Evolutionary conservation across 1,140 invertebrate species (phyloP).

Genomic region (Saccostrea glomerata): DNA sequence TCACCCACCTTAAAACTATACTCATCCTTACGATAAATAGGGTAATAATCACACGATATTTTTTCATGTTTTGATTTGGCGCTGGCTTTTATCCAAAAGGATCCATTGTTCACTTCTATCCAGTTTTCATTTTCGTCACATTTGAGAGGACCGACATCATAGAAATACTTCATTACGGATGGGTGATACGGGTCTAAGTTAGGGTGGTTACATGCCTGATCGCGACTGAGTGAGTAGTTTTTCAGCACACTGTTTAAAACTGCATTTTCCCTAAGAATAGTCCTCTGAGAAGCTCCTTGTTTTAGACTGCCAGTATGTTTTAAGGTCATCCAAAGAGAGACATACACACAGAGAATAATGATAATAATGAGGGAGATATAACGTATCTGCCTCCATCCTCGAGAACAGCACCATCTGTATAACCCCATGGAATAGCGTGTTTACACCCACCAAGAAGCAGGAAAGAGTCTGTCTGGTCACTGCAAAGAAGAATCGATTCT

Average conservation of each 20-base stretch:
- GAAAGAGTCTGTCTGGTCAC: neutral
- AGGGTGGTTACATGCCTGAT: slow-evolving; percentile 83
- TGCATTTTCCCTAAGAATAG: neutral
- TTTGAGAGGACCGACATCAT: slow-evolving; percentile 82
- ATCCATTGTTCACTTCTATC: slow-evolving; percentile 69
- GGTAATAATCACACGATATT: slow-evolving; percentile 70
- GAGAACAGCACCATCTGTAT: neutral
- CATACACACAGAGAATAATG: neutral
- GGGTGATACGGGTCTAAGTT: slow-evolving; percentile 84
- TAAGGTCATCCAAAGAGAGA: neutral
- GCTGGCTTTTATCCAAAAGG: slow-evolving; percentile 60
- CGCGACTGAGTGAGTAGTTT: neutral
- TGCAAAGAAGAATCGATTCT: slow-evolving; percentile 1
- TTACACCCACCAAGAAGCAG: neutral
- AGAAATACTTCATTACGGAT: slow-evolving; percentile 85
- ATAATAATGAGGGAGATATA: neutral
- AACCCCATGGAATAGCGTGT: neutral
- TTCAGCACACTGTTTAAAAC: neutral
- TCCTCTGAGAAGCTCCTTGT: neutral
- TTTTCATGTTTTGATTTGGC: slow-evolving; percentile 65
- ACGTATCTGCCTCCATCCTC: neutral
- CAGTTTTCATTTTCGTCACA: slow-evolving; percentile 81
- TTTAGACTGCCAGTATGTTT: neutral
- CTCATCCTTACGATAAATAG: slow-evolving; percentile 64
- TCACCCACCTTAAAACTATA: slow-evolving; percentile 53